phyloP scores from a whole-genome alignment of 2,113 vertebrate species.

The Ginglymostoma cirratum region DNA sequence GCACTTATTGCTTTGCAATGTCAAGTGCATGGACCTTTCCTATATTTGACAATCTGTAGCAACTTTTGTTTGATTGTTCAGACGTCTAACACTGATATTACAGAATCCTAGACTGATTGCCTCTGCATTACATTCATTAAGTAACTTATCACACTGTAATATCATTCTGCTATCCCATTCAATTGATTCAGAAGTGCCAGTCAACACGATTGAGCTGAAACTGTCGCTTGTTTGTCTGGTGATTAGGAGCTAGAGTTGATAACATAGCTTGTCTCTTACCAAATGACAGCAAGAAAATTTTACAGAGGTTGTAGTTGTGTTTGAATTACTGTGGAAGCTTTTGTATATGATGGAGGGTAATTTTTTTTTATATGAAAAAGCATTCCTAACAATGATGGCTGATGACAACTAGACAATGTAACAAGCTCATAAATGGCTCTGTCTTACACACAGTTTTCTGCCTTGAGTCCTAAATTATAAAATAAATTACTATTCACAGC shows the following conservation, averaged over 20 bases:
- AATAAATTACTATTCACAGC: conserved; percentile 16
- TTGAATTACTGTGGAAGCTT: neutral
- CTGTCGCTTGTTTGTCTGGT: neutral
- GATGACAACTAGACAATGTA: conserved; percentile 34
- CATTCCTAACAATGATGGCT: conserved; percentile 31
- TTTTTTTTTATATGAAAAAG: conserved; percentile 24
- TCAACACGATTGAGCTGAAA: neutral
- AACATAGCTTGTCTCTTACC: neutral
- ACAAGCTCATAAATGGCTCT: conserved; percentile 20
- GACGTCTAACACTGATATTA: neutral
- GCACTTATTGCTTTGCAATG: neutral
- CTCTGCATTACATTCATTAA: neutral
- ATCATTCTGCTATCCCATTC: neutral
- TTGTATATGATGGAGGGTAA: conserved; percentile 6
- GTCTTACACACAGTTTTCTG: too few relatives aligned
- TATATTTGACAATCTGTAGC: neutral
- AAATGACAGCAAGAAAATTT: conserved; percentile 8
- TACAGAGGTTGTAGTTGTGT: neutral
- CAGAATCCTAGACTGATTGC: neutral
- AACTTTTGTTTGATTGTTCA: neutral
- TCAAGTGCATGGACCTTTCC: neutral
- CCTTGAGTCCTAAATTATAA: neutral
- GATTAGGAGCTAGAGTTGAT: conserved; percentile 25
- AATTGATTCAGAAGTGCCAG: conserved; percentile 4
- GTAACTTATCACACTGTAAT: neutral